These are phyloP conservation scores for Seladonia tumulorum DNA, from an alignment of 2,888 invertebrate genomes.

Conservation along the genomic window DNA sequence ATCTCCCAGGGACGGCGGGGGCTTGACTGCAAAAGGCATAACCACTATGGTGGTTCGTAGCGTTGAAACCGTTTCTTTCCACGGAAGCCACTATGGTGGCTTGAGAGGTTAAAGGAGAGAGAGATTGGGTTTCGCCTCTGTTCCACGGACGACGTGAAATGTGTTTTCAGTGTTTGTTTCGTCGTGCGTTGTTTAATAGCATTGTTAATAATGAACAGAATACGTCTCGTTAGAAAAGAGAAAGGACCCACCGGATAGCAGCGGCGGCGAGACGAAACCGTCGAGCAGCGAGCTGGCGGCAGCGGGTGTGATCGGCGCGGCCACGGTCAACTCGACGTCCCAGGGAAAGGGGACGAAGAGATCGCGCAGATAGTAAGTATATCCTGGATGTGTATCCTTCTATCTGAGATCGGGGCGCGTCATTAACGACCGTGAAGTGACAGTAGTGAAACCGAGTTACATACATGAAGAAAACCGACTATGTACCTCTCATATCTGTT, in stretches of 20 bases:
- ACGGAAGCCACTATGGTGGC: no score
- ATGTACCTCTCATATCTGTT: background rate
- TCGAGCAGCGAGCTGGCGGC: constrained; percentile 86
- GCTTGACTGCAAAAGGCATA: no score
- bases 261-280: constrained; percentile 87
- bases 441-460: constrained; percentile 50
- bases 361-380: constrained; percentile 92
- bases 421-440: constrained; percentile 17
- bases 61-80: no score
- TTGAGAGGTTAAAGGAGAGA: background rate
- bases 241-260: constrained; percentile 92
- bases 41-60: no score
- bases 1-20: no score
- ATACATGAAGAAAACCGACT: background rate
- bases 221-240: constrained; percentile 89
- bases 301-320: constrained; percentile 85
- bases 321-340: constrained; percentile 86
- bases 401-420: constrained; percentile 16
- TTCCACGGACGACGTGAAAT: constrained; percentile 23
- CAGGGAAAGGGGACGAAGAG: constrained; percentile 88
- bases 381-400: constrained; percentile 20
- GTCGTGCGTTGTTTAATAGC: constrained; percentile 43
- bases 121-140: background rate
- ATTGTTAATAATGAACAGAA: constrained; percentile 81
- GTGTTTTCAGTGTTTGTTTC: background rate